phyloP scores from a whole-genome alignment of 2,113 vertebrate genomes.

The Cyprinodon variegatus region DNA sequence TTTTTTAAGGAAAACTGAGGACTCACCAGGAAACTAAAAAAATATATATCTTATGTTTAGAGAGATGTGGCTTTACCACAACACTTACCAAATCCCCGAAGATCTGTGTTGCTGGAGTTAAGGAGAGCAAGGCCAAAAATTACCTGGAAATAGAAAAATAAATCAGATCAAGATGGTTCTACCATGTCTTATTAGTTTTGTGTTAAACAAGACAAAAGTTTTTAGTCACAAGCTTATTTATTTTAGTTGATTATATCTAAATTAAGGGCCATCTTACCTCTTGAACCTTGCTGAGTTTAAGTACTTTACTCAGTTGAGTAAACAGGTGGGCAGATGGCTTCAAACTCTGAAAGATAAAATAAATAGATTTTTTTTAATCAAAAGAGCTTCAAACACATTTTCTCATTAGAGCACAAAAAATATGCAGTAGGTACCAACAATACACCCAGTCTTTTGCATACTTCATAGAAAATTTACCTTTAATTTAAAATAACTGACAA shows the following conservation, averaged over 20 bases:
- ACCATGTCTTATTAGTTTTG: neutral
- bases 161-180: neutral
- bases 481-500: neutral
- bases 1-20: neutral
- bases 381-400: neutral
- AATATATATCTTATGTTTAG: neutral
- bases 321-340: slow-evolving; percentile 97
- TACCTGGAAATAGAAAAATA: slow-evolving; percentile 80
- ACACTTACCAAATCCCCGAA: slow-evolving; percentile 93
- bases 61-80: neutral
- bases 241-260: neutral
- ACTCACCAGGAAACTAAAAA: neutral
- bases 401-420: neutral
- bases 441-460: neutral
- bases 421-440: neutral
- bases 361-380: neutral
- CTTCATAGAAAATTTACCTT: neutral
- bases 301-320: slow-evolving; percentile 98
- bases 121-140: slow-evolving; percentile 98
- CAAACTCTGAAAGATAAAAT: slow-evolving; percentile 89
- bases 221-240: neutral
- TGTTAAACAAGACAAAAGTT: neutral
- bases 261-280: slow-evolving; percentile 80
- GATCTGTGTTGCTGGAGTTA: slow-evolving; percentile 94
- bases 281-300: slow-evolving; percentile 99